A percentile compares a stretch with the other conserved stretches of the same genome.
Conservation (phyloP, 2,888 invertebrate genomes). For the Notodonta dromedarius region DNA sequence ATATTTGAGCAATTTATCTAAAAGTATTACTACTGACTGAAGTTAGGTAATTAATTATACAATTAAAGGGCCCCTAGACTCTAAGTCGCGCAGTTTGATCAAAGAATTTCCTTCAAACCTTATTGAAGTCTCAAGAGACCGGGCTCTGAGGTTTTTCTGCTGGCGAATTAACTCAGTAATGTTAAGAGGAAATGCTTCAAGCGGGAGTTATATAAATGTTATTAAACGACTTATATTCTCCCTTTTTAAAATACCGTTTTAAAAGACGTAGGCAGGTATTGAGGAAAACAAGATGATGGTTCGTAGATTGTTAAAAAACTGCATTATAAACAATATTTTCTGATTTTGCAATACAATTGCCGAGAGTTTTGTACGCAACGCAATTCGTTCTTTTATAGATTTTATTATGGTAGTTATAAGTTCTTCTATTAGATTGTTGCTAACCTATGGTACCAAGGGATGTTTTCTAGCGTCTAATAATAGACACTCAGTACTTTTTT, state of each 20-base stretch:
- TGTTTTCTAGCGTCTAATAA: constrained; percentile 10
- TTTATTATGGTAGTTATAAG: no score
- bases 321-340: no score
- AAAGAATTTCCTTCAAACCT: constrained; percentile 2
- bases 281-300: no score
- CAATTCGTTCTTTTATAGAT: no score
- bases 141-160: background rate
- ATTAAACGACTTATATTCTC: constrained; percentile 5
- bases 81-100: background rate
- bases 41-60: background rate
- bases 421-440: no score
- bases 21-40: background rate
- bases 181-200: no score
- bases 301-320: no score
- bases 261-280: no score
- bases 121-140: background rate
- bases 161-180: background rate
- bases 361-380: no score
- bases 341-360: no score
- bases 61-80: background rate
- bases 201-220: constrained; percentile 8
- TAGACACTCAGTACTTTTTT: constrained; percentile 36
- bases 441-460: no score
- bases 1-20: background rate
- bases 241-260: no score